Base-by-base conservation (phyloP, 1,140 invertebrate species). In the Atta colombica region DNA sequence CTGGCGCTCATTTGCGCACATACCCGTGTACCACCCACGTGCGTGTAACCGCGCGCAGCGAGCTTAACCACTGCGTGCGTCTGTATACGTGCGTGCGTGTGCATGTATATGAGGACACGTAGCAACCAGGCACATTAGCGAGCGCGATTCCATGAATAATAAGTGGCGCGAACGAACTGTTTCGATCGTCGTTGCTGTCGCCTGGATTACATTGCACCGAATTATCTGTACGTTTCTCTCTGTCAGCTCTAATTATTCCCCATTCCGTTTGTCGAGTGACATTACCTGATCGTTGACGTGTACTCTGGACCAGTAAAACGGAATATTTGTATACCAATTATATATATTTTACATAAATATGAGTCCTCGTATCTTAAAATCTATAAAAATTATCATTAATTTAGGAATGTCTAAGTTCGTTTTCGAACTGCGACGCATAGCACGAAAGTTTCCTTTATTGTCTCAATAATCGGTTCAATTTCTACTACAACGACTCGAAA, bases 1-100 rank as follows among this genome's bases (percentile, higher is more conserved):
- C 88, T 58, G 77, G 60, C 75, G 87, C 89, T 91, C 89, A 90
- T 91, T 91, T 91, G 89, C 89, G 89, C 89, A 51, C 81, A 86
- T 90, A 88, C 86, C n/a, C 77, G 39, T 18, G 55, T 81, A 85
- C 89, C 89, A 90, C 89, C 89, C 89, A 88, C 89, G 81, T 90
- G 82, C 82, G 89, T 91, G 89, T 90, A 78, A 86, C 75, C 65
- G 31, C 82, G 87, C 69, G 68, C 68, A 82, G 55, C 45, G 18
- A 80, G 49, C 18, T 45, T 51, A 78, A 66, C 77, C 77, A 51
- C 39, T 28, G 61, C 77, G 75, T 5, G 18, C 39, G 21, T 45
- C 51, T 18, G 25, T 55, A 16, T 12, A 25, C 65, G 21, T 21
- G 25, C 45, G 45, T 39, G 61, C 8, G 31, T n/a, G 31, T 18